Evolutionary conservation across 2,113 vertebrate genomes (phyloP).

Genomic region (Crotalus horridus): DNA sequence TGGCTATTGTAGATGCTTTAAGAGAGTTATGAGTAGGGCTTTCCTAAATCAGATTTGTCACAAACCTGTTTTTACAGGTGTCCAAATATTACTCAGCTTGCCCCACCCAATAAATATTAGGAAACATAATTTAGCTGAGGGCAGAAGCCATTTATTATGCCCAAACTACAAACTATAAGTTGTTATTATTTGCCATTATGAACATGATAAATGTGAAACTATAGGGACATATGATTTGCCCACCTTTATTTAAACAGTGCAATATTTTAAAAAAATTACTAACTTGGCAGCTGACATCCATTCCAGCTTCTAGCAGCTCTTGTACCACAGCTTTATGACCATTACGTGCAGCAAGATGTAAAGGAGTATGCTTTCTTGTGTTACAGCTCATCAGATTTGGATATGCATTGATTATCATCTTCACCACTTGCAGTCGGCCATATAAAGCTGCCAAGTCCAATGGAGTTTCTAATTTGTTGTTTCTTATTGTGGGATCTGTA

Average conservation of each 20-base stretch:
- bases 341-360: constrained; percentile 96
- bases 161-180: neutral
- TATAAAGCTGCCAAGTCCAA: constrained; percentile 93
- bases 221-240: neutral
- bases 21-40: neutral
- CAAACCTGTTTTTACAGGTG: neutral
- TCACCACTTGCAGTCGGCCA: constrained; percentile 87
- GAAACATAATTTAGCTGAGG: neutral
- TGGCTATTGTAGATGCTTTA: neutral
- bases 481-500: constrained; percentile 91
- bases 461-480: constrained; percentile 89
- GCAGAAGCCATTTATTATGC: neutral
- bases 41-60: neutral
- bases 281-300: constrained; percentile 94
- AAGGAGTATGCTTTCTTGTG: constrained; percentile 84
- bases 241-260: constrained; percentile 6
- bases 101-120: neutral
- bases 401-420: constrained; percentile 90
- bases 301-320: constrained; percentile 88
- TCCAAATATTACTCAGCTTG: neutral
- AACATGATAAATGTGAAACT: neutral
- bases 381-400: constrained; percentile 90
- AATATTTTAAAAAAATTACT: constrained; percentile 46
- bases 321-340: constrained; percentile 88
- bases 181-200: constrained; percentile 12